phyloP scores from a whole-genome alignment of 2,797 vertebrate genomes.

The Mionectes olivaceus region DNA sequence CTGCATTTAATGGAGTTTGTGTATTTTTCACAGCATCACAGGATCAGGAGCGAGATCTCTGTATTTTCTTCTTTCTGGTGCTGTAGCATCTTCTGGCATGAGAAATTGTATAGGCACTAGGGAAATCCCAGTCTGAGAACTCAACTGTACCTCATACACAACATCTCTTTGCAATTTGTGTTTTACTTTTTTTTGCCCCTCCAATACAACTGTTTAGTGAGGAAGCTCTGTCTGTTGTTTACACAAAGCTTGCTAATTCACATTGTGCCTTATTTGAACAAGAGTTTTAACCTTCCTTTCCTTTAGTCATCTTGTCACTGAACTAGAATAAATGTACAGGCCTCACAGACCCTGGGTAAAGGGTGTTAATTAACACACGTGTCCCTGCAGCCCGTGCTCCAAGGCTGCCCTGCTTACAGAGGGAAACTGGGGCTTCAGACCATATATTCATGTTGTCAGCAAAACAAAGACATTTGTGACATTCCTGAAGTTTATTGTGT shows the following conservation, averaged over 20 bases:
- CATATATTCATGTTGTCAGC: neutral
- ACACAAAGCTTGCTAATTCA: neutral
- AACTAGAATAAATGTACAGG: neutral
- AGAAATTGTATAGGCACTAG: neutral
- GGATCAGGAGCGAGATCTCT: neutral
- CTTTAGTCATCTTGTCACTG: neutral
- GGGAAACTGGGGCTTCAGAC: neutral
- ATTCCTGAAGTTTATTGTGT: neutral
- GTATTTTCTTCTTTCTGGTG: neutral
- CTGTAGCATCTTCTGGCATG: neutral
- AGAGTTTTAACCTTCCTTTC: neutral
- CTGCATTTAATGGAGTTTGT: neutral
- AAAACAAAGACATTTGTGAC: conserved; percentile 15
- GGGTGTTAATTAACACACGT: neutral
- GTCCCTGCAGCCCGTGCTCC: neutral
- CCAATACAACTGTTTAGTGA: neutral
- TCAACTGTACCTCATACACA: rapidly evolving
- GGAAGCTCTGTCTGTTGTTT: neutral
- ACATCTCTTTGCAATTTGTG: neutral
- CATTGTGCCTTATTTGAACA: neutral
- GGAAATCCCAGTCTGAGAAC: neutral
- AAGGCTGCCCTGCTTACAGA: neutral
- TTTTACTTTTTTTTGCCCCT: neutral
- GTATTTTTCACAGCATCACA: neutral
- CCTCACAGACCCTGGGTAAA: neutral